Conservation (phyloP, 2,888 invertebrate species). For the Philonicus albiceps region DNA sequence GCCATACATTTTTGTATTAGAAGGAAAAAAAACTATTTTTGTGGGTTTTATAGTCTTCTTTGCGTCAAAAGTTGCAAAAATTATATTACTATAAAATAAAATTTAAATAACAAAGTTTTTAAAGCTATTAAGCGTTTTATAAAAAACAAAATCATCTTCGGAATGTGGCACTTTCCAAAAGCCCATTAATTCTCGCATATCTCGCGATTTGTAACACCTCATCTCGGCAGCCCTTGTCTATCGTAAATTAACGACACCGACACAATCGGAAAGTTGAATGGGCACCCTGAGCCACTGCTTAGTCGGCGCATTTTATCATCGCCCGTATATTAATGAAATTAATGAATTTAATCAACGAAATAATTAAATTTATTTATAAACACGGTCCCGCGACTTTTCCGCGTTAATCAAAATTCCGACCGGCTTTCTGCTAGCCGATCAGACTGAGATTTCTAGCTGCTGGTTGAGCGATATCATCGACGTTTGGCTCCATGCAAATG, state of each 20-base stretch:
- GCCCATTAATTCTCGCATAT: background rate
- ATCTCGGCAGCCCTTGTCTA: background rate
- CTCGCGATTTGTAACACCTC: slow-evolving; percentile 7
- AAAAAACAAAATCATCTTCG: background rate
- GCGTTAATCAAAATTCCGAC: slow-evolving; percentile 25
- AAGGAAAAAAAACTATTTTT: background rate
- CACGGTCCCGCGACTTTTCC: background rate
- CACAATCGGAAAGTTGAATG: background rate
- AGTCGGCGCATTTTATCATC: slow-evolving; percentile 4
- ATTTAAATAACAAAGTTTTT: background rate
- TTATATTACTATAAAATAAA: background rate
- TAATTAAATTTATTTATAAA: slow-evolving; percentile 30
- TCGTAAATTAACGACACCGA: background rate
- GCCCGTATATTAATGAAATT: slow-evolving; percentile 28
- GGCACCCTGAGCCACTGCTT: background rate
- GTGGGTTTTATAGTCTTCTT: background rate
- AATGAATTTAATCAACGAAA: slow-evolving; percentile 27
- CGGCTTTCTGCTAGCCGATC: background rate
- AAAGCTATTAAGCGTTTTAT: background rate
- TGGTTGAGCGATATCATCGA: background rate
- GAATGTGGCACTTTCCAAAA: background rate
- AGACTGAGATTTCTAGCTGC: background rate
- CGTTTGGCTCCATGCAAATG: slow-evolving; percentile 11
- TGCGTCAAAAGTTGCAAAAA: background rate
- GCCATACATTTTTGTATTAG: too few species aligned